Percentiles rank a stretch among this genome's conserved stretches.
Evolutionary conservation across 2,888 invertebrate genomes (phyloP).

Genomic region (Andrena flavipes): DNA sequence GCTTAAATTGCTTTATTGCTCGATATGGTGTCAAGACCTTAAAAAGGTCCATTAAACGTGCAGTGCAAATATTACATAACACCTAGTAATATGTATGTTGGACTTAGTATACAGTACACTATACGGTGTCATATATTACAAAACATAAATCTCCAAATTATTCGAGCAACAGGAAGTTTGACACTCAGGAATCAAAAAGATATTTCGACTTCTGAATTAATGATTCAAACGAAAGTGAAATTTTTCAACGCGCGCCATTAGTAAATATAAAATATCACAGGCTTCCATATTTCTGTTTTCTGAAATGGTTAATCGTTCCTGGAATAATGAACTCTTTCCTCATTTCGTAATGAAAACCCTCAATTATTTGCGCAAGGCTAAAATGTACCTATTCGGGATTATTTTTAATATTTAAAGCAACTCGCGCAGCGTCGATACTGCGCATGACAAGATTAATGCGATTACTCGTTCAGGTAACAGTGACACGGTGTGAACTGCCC

Average conservation of each 20-base stretch:
- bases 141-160: too few relatives aligned
- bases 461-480: constrained; percentile 70
- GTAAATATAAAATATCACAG: not conserved
- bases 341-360: not conserved
- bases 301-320: not conserved
- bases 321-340: not conserved
- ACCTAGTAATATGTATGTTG: not conserved
- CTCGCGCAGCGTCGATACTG: constrained; percentile 34
- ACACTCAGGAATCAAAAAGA: too few relatives aligned
- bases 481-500: constrained; percentile 72
- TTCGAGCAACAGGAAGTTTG: not conserved
- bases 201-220: too few relatives aligned
- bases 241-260: not conserved
- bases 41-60: not conserved
- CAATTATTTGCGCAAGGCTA: not conserved
- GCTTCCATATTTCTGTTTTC: not conserved
- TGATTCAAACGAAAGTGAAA: too few relatives aligned
- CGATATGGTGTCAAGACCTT: not conserved
- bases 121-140: too few relatives aligned
- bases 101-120: too few relatives aligned
- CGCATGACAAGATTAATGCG: constrained; percentile 66
- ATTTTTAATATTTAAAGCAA: constrained; percentile 5
- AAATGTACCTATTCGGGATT: not conserved
- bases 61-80: not conserved
- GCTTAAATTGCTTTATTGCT: constrained; percentile 2